phyloP scores from a whole-genome alignment of 1,140 invertebrate genomes.

The roundworm (Caenorhabditis elegans) region WBcel235 BX284606.5:10532001-10532500 shows the following conservation, averaged over 20 bases:
- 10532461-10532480: too few species aligned
- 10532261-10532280: slow-evolving; percentile 1
- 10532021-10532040: too few species aligned
- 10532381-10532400: not conserved
- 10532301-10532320: slow-evolving; percentile 20
- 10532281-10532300: not conserved
- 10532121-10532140: slow-evolving; percentile 10
- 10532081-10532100: slow-evolving; percentile 22
- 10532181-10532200: slow-evolving; percentile 34
- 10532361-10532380: not conserved
- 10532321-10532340: not conserved
- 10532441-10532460: not conserved
- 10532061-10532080: not conserved
- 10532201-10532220: slow-evolving; percentile 25
- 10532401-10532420: not conserved
- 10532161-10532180: slow-evolving; percentile 21
- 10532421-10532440: not conserved
- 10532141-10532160: not conserved
- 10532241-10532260: slow-evolving; percentile 23
- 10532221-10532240: slow-evolving; percentile 25
- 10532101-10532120: not conserved
- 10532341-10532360: not conserved
- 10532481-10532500: not conserved
- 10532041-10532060: slow-evolving; percentile 20
- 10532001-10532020: not conserved